phyloP scores from a whole-genome alignment of 1,140 invertebrate genomes.

The Saccostrea cuccullata region DNA sequence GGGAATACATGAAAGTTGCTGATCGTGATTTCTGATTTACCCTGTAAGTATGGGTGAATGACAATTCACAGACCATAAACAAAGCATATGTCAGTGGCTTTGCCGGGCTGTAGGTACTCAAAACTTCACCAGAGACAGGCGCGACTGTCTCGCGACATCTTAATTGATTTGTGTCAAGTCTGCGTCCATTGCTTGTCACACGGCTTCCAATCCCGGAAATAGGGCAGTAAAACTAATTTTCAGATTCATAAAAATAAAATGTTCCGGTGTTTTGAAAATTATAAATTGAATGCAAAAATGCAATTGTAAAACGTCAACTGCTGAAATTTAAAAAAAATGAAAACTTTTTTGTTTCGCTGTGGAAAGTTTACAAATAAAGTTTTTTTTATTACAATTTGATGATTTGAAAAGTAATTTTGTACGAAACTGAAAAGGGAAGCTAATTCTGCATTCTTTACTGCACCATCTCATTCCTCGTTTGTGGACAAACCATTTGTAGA shows the following conservation, averaged over 20 bases:
- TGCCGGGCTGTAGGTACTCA: not conserved
- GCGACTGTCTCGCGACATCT: not conserved
- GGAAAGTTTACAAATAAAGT: too few species aligned
- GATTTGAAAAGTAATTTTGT: not conserved
- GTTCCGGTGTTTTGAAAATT: not conserved
- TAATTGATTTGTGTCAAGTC: conserved; percentile 17
- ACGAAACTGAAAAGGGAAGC: not conserved
- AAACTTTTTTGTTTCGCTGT: too few species aligned
- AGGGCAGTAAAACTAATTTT: not conserved
- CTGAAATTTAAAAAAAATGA: too few species aligned
- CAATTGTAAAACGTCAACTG: too few species aligned
- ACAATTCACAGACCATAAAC: not conserved
- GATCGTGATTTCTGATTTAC: not conserved
- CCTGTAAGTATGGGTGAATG: not conserved
- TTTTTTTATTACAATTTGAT: too few species aligned
- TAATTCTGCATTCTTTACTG: not conserved
- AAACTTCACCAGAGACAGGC: not conserved
- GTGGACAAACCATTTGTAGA: conserved; percentile 26
- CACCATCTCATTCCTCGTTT: not conserved
- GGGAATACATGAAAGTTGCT: not conserved
- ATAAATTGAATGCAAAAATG: too few species aligned
- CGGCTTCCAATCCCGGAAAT: conserved; percentile 1
- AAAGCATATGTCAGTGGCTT: not conserved
- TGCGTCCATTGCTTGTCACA: not conserved
- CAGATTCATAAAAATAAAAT: not conserved